Conservation (phyloP, 2,888 invertebrate species). For the Megalurothrips usitatus region DNA sequence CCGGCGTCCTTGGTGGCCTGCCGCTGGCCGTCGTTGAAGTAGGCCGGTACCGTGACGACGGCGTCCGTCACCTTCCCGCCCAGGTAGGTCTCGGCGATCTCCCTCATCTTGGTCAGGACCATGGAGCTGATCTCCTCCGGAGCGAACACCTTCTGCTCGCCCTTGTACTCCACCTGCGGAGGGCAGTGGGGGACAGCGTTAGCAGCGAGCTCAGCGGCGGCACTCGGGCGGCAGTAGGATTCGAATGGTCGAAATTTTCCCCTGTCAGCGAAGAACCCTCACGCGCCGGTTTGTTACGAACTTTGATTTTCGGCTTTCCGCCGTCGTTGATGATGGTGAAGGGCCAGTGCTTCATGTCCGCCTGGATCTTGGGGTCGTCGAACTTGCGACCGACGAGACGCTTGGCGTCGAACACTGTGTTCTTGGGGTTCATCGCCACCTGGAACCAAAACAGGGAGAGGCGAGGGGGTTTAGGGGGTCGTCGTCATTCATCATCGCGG, state of each 20-base stretch:
- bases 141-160: constrained; percentile 59
- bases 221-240: not conserved
- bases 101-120: constrained; percentile 59
- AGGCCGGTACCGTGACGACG: constrained; percentile 76
- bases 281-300: constrained; percentile 34
- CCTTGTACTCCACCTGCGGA: constrained; percentile 57
- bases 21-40: constrained; percentile 63
- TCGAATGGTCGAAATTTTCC: too few relatives aligned
- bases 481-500: not conserved
- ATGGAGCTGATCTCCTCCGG: constrained; percentile 67
- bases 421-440: constrained; percentile 66
- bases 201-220: not conserved
- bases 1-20: constrained; percentile 66
- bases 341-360: constrained; percentile 80
- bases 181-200: not conserved
- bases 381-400: constrained; percentile 61
- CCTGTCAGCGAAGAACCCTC: too few relatives aligned
- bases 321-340: constrained; percentile 65
- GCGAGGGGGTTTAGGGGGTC: not conserved
- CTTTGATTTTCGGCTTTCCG: constrained; percentile 59
- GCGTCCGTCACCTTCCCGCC: constrained; percentile 64
- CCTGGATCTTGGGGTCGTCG: constrained; percentile 67
- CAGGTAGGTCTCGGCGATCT: constrained; percentile 68
- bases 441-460: constrained; percentile 42
- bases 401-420: constrained; percentile 65